phyloP scores from a whole-genome alignment of 2,113 vertebrate species.

The Herpetotheres cachinnans region DNA sequence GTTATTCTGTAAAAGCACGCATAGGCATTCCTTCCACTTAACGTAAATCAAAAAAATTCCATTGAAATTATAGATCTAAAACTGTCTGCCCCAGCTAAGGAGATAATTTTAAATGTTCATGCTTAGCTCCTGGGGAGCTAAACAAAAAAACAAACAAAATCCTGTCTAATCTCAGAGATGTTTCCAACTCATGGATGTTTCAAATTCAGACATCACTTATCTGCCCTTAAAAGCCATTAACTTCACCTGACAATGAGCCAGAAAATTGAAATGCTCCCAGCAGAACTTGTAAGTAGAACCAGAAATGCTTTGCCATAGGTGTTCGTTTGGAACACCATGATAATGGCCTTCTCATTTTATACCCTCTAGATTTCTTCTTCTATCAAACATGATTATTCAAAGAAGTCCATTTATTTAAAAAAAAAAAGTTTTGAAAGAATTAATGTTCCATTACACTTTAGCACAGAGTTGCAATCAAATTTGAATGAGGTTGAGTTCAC shows the following conservation, averaged over 20 bases:
- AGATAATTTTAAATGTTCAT: neutral
- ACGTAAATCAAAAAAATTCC: neutral
- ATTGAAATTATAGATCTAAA: neutral
- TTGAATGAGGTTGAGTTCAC: conserved; percentile 1
- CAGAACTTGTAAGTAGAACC: conserved; percentile 5
- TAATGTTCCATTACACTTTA: neutral
- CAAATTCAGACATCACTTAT: neutral
- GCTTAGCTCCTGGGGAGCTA: neutral
- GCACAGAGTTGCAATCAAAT: neutral
- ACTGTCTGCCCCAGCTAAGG: neutral
- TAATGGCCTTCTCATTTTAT: conserved; percentile 10
- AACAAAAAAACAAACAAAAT: neutral
- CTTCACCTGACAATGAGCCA: conserved; percentile 17
- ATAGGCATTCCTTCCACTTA: neutral
- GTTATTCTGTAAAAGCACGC: neutral
- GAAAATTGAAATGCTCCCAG: conserved; percentile 22
- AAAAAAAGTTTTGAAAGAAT: neutral
- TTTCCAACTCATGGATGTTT: neutral
- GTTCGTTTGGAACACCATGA: neutral
- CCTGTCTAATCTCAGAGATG: neutral
- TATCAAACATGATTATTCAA: neutral
- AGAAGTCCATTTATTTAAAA: neutral
- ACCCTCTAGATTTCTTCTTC: neutral
- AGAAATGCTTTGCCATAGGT: neutral
- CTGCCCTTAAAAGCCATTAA: conserved; percentile 1